Evolutionary conservation across 2,113 vertebrate species (phyloP).

Genomic region (Erythrocebus patas): DNA sequence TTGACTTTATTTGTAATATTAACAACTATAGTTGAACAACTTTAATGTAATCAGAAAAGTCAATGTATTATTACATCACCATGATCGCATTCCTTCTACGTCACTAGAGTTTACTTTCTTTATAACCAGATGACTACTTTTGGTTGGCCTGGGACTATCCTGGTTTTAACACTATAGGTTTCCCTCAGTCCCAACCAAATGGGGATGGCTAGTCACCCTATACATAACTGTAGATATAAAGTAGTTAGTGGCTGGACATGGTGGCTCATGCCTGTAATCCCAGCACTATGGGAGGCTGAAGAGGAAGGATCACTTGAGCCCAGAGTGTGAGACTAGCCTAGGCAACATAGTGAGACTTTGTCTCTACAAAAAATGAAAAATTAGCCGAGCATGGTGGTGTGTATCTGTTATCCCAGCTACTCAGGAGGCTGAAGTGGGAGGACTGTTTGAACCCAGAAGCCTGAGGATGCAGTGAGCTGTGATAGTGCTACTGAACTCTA

Average conservation of each 20-base stretch:
- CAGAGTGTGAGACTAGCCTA: too few species aligned
- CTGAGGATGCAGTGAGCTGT: too few species aligned
- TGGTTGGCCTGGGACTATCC: background rate
- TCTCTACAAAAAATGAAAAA: too few species aligned
- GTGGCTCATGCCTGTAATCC: too few species aligned
- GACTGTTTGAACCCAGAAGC: too few species aligned
- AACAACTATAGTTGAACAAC: background rate
- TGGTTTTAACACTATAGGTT: background rate
- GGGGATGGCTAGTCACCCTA: background rate
- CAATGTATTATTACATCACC: background rate
- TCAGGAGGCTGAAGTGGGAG: too few species aligned
- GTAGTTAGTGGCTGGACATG: background rate
- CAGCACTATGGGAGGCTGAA: too few species aligned
- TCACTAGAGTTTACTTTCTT: background rate
- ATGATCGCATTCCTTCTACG: background rate
- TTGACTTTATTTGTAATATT: background rate
- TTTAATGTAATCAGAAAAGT: background rate
- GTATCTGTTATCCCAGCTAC: too few species aligned
- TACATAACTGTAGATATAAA: background rate
- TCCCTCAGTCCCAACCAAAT: background rate
- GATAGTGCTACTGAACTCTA: too few species aligned
- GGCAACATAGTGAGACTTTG: too few species aligned
- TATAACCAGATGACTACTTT: background rate
- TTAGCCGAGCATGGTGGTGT: too few species aligned
- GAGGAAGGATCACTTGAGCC: too few species aligned